phyloP scores from a whole-genome alignment of 2,113 vertebrate genomes.

The Chloebia gouldiae region DNA sequence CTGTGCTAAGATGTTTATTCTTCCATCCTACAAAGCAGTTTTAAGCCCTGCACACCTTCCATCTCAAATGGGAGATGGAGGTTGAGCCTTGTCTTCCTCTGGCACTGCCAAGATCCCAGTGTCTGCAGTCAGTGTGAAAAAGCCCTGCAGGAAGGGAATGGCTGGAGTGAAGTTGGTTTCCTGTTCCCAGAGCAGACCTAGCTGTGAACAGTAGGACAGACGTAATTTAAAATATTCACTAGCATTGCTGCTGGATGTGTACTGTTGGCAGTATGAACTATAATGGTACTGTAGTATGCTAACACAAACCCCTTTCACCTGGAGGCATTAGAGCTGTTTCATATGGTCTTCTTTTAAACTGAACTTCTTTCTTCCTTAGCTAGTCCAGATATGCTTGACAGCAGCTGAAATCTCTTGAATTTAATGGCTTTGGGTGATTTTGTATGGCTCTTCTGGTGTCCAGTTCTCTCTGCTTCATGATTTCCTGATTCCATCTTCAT shows the following conservation, averaged over 20 bases:
- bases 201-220: background rate
- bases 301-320: background rate
- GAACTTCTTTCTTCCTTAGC: background rate
- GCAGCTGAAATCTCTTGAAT: background rate
- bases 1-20: background rate
- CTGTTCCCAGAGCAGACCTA: background rate
- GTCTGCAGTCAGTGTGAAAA: accelerated
- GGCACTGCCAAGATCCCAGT: background rate
- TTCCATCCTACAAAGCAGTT: background rate
- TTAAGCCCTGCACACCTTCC: background rate
- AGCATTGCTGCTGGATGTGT: background rate
- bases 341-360: background rate
- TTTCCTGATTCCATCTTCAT: background rate
- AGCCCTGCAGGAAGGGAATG: accelerated
- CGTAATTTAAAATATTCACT: background rate
- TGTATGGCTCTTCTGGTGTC: background rate
- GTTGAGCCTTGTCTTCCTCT: background rate
- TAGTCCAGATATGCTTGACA: background rate
- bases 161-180: no score
- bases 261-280: accelerated
- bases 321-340: background rate
- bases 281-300: background rate
- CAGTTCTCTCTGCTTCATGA: background rate
- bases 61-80: background rate
- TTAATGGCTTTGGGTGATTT: background rate